Conservation (phyloP, 1,140 invertebrate genomes). For the Heliconius melpomene region DNA sequence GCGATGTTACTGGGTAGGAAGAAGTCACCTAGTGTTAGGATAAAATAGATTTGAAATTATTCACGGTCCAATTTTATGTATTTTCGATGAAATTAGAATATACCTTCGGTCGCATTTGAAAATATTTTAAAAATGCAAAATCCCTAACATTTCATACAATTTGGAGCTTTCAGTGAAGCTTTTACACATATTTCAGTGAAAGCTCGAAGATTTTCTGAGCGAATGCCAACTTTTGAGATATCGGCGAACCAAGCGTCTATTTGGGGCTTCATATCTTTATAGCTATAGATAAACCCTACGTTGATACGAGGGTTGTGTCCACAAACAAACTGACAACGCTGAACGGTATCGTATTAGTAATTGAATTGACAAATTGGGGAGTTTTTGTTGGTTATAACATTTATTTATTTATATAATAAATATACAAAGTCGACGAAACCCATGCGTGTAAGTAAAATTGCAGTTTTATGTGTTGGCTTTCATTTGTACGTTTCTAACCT, state of each 20-base stretch:
- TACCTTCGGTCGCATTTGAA: neutral
- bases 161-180: constrained; percentile 14
- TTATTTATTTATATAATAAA: too few relatives aligned
- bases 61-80: neutral
- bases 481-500: too few relatives aligned
- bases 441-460: too few relatives aligned
- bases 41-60: too few relatives aligned
- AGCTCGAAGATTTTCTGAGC: constrained; percentile 32
- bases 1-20: too few relatives aligned
- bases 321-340: neutral
- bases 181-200: constrained; percentile 36
- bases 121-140: constrained; percentile 3
- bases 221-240: constrained; percentile 34
- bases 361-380: too few relatives aligned
- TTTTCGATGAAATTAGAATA: neutral
- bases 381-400: too few relatives aligned
- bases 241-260: constrained; percentile 27
- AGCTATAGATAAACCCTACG: constrained; percentile 29
- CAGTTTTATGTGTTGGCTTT: too few relatives aligned
- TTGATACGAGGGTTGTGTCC: constrained; percentile 30
- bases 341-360: neutral
- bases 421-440: too few relatives aligned
- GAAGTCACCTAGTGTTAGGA: too few relatives aligned
- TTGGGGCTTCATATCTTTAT: constrained; percentile 10
- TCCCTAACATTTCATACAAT: constrained; percentile 1